These are phyloP conservation scores for Pocillopora grandis DNA, from an alignment of 92 coral and sea anemone species.

Conservation along the genomic window DNA sequence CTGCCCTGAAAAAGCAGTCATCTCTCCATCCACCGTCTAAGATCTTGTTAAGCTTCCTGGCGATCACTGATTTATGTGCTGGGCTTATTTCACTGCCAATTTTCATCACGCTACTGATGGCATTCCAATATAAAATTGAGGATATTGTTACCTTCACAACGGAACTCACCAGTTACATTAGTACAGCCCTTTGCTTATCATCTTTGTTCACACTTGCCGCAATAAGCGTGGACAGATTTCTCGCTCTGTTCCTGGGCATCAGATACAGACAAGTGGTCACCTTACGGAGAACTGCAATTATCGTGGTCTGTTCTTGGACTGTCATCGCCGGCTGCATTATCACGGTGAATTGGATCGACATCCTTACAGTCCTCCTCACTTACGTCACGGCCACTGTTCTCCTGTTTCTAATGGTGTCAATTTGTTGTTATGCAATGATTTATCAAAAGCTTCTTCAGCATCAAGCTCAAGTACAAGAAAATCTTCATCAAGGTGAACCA, in stretches of 20 bases:
- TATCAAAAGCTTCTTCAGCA: not conserved
- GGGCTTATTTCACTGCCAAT: not conserved
- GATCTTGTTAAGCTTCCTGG: constrained; percentile 10
- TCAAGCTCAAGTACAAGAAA: constrained; percentile 12
- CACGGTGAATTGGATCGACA: not conserved
- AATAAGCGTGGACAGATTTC: constrained; percentile 32
- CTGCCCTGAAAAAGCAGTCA: constrained; percentile 18
- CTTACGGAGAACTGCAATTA: not conserved
- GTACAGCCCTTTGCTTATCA: not conserved
- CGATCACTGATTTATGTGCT: constrained; percentile 17
- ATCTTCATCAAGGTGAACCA: constrained; percentile 3
- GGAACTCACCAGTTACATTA: too few relatives aligned
- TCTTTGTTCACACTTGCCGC: constrained; percentile 16
- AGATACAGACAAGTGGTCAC: constrained; percentile 26
- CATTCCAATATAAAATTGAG: not conserved
- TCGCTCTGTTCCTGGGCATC: constrained; percentile 20
- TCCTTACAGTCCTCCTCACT: not conserved
- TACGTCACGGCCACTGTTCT: not conserved
- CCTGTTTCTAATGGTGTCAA: not conserved
- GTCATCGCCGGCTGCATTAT: not conserved
- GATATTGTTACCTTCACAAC: too few relatives aligned
- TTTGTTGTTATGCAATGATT: not conserved
- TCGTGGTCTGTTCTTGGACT: not conserved
- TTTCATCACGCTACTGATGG: not conserved
- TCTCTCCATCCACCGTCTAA: constrained; percentile 24